Percentiles rank a stretch among this genome's conserved stretches.
phyloP scores from a whole-genome alignment of 2,797 vertebrate genomes.

The Carcharodon carcharias region DNA sequence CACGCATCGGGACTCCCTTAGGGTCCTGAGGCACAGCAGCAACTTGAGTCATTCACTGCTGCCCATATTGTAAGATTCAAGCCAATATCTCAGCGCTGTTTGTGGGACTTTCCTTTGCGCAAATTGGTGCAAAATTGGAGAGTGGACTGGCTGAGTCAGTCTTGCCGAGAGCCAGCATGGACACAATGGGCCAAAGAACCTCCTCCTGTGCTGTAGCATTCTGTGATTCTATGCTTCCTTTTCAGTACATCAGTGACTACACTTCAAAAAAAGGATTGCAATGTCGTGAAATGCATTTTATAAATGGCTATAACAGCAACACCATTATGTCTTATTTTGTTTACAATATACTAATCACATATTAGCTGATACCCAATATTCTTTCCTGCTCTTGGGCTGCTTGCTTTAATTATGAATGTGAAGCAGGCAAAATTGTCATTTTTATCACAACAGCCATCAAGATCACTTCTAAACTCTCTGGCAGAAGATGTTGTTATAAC shows the following conservation, averaged over 20 bases:
- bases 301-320: background rate
- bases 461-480: background rate
- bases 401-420: background rate
- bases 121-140: background rate
- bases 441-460: background rate
- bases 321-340: background rate
- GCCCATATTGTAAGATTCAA: no score
- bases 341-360: background rate
- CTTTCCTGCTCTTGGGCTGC: background rate
- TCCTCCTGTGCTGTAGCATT: no score
- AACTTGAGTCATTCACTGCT: no score
- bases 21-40: background rate
- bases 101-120: background rate
- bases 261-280: background rate
- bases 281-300: background rate
- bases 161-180: no score
- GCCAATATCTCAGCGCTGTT: background rate
- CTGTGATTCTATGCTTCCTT: background rate
- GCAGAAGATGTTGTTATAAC: background rate
- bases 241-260: background rate
- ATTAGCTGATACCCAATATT: background rate
- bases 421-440: background rate
- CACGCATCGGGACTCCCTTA: background rate
- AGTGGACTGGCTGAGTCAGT: no score
- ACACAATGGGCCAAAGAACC: no score